Conservation (phyloP, 2,797 vertebrate genomes). For the Toxotes lorentzi region DNA sequence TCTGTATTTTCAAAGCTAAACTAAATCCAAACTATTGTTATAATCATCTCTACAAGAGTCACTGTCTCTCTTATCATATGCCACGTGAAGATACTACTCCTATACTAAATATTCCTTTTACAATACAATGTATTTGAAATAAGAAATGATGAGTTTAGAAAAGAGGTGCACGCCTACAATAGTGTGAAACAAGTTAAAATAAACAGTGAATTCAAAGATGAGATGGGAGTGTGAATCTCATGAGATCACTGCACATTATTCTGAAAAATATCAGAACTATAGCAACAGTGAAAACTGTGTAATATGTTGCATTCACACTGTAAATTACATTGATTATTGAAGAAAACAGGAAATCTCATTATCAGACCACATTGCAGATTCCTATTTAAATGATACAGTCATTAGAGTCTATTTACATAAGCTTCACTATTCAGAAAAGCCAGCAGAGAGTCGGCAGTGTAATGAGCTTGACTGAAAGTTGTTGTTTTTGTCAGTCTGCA, state of each 20-base stretch:
- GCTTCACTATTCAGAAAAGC: slow-evolving; percentile 49
- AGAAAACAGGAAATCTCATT: slow-evolving; percentile 44
- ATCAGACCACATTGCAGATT: slow-evolving; percentile 52
- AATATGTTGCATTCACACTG: slow-evolving; percentile 5
- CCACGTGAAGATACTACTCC: too few relatives aligned
- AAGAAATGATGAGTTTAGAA: neutral
- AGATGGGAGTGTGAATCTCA: neutral
- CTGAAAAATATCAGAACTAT: neutral
- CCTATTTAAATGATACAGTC: slow-evolving; percentile 47
- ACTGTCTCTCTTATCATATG: neutral
- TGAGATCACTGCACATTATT: neutral
- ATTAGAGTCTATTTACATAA: slow-evolving; percentile 57
- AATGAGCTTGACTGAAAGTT: slow-evolving; percentile 71
- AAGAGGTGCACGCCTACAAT: neutral
- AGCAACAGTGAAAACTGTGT: neutral
- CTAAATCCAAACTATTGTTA: neutral
- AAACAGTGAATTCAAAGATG: neutral
- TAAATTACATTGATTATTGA: slow-evolving; percentile 37
- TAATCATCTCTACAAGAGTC: neutral
- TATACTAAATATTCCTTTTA: neutral
- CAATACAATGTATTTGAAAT: neutral
- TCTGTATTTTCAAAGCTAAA: neutral
- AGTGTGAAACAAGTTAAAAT: neutral
- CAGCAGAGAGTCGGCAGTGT: slow-evolving; percentile 47
- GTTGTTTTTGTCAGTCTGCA: slow-evolving; percentile 70